Evolutionary conservation across 2,113 vertebrate genomes (phyloP).

Genomic region (Pelobates fuscus): DNA sequence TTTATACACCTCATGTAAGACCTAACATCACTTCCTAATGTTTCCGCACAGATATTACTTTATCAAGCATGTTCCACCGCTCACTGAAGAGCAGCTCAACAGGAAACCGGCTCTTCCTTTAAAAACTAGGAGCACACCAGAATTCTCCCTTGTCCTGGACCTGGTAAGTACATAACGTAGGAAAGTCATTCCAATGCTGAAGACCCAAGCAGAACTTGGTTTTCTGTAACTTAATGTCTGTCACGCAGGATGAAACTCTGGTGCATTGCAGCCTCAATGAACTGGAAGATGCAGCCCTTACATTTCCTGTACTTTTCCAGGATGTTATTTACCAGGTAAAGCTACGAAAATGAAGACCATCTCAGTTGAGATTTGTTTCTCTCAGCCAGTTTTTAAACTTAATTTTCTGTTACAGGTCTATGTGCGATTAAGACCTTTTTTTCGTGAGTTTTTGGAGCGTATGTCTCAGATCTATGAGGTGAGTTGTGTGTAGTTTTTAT

Average conservation of each 20-base stretch:
- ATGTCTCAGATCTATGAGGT: constrained; percentile 99
- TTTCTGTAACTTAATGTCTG: constrained; percentile 1
- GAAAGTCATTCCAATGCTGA: background rate
- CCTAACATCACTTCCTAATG: constrained; percentile 3
- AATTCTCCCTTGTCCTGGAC: constrained; percentile 96
- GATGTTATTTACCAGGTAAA: constrained; percentile 98
- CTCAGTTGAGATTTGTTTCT: background rate
- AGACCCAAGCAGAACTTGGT: too few species aligned
- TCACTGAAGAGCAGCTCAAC: constrained; percentile 96
- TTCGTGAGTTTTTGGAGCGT: constrained; percentile 96
- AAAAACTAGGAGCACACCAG: constrained; percentile 98
- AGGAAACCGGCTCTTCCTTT: constrained; percentile 94
- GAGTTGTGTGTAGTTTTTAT: too few species aligned
- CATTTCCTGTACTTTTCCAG: constrained; percentile 97
- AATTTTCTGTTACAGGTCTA: constrained; percentile 78
- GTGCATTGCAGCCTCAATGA: constrained; percentile 98
- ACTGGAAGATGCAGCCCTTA: constrained; percentile 96
- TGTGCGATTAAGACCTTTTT: constrained; percentile 94
- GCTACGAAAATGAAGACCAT: background rate
- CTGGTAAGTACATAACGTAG: constrained; percentile 72
- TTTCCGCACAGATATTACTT: constrained; percentile 87
- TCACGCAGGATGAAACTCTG: constrained; percentile 90
- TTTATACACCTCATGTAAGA: too few species aligned
- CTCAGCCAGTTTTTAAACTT: background rate
- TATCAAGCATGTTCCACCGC: constrained; percentile 96